Evolutionary conservation across 2,888 invertebrate species (phyloP).

Genomic region (Poecilobothrus nobilitatus): DNA sequence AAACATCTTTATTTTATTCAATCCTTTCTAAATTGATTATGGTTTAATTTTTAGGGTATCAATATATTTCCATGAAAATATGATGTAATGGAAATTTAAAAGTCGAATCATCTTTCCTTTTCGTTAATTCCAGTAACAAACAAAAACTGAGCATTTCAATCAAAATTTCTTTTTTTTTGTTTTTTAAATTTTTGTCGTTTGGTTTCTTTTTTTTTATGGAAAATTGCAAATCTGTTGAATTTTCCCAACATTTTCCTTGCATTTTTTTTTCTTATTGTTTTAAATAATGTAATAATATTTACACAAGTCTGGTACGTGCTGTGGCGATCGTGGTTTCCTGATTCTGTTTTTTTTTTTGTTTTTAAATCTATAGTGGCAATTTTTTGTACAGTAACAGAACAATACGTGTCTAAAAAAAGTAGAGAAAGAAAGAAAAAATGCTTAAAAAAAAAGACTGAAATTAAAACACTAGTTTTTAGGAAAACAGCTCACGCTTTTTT

Average conservation of each 20-base stretch:
- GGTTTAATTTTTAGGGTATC: too few relatives aligned
- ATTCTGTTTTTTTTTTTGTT: too few relatives aligned
- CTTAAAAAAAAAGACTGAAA: background rate
- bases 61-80: too few relatives aligned
- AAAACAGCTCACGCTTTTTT: background rate
- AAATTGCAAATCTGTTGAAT: background rate
- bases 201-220: background rate
- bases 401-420: background rate
- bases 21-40: too few relatives aligned
- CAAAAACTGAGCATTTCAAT: background rate
- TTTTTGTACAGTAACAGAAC: constrained; percentile 1
- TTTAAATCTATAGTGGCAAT: background rate
- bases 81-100: background rate
- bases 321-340: constrained; percentile 10
- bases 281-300: constrained; percentile 6
- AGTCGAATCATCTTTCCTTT: background rate
- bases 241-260: background rate
- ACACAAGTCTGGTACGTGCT: constrained; percentile 8
- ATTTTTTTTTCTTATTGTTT: background rate
- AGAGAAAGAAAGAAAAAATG: background rate
- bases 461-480: background rate
- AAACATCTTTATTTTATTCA: too few relatives aligned
- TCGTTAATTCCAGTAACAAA: background rate
- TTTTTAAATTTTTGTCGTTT: background rate
- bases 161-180: background rate